Percentiles rank a stretch among this genome's conserved stretches.
phyloP scores from a whole-genome alignment of 2,113 vertebrate species.

The Rhodinocichla rosea region DNA sequence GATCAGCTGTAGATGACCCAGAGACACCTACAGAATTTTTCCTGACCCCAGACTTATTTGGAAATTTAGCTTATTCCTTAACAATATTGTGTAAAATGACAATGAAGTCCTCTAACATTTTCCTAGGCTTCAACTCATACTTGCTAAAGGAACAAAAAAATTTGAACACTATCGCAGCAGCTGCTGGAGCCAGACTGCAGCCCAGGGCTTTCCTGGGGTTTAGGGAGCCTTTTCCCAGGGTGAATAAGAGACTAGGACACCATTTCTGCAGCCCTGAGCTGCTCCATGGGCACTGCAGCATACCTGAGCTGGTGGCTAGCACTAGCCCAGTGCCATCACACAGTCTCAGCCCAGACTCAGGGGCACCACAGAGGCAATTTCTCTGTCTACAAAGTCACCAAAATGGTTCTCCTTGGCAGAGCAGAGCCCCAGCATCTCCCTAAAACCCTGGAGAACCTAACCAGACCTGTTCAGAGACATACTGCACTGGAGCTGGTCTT shows the following conservation, averaged over 20 bases:
- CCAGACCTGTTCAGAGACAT: neutral
- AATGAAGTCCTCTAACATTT: neutral
- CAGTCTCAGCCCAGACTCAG: fast-evolving
- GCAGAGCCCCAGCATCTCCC: neutral
- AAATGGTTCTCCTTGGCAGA: neutral
- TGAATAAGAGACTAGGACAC: neutral
- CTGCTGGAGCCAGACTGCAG: neutral
- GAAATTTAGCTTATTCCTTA: neutral
- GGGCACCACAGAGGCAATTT: neutral
- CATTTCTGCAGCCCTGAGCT: neutral
- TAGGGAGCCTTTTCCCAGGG: neutral
- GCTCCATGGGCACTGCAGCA: neutral
- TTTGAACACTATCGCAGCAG: neutral
- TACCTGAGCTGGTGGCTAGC: neutral
- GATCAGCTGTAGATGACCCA: neutral
- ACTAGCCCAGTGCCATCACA: neutral
- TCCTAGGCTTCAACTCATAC: neutral
- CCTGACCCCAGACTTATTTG: neutral
- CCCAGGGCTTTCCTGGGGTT: neutral
- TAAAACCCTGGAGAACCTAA: neutral
- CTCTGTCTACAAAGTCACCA: neutral
- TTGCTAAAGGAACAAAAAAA: neutral
- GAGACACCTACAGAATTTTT: neutral
- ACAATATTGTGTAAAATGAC: neutral
- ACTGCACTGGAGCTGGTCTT: neutral